Conservation (phyloP, 2,113 vertebrate species). For the Melanostigma gelatinosum region DNA sequence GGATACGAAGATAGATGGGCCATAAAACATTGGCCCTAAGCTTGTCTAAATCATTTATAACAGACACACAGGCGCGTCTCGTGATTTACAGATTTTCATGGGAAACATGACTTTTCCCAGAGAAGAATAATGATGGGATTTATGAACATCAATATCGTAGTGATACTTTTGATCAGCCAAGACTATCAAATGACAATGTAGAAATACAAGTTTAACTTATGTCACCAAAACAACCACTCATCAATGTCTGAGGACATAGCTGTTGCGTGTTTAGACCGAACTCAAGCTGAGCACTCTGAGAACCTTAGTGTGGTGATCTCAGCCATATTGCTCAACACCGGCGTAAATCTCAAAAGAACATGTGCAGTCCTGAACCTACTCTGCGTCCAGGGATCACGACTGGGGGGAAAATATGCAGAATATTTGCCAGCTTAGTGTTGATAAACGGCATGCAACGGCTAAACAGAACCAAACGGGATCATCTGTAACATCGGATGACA, state of each 20-base stretch:
- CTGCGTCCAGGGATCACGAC: conserved; percentile 1
- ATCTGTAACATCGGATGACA: conserved; percentile 52
- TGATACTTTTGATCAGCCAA: background rate
- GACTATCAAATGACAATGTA: conserved; percentile 7
- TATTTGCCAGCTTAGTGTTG: conserved; percentile 35
- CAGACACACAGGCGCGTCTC: conserved; percentile 2
- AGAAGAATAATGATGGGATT: conserved; percentile 7
- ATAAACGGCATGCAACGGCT: conserved; percentile 49
- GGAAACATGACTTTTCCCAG: conserved; percentile 8
- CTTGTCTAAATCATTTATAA: conserved; percentile 35
- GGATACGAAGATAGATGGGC: conserved; percentile 29
- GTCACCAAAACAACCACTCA: conserved; percentile 11
- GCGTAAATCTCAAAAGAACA: conserved; percentile 38
- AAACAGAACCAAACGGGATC: conserved; percentile 43
- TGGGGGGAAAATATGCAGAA: conserved; percentile 4
- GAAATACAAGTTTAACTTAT: conserved; percentile 7
- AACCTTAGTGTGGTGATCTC: conserved; percentile 41
- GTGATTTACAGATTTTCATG: conserved; percentile 33
- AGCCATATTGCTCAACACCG: conserved; percentile 50
- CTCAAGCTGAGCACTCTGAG: conserved; percentile 33
- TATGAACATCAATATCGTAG: background rate
- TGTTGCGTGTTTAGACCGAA: conserved; percentile 33
- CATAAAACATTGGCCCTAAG: conserved; percentile 30
- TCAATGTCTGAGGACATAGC: conserved; percentile 3
- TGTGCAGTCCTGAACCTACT: conserved; percentile 8